Conservation (phyloP, 2,797 vertebrate species). For the Jordanella pulchra region DNA sequence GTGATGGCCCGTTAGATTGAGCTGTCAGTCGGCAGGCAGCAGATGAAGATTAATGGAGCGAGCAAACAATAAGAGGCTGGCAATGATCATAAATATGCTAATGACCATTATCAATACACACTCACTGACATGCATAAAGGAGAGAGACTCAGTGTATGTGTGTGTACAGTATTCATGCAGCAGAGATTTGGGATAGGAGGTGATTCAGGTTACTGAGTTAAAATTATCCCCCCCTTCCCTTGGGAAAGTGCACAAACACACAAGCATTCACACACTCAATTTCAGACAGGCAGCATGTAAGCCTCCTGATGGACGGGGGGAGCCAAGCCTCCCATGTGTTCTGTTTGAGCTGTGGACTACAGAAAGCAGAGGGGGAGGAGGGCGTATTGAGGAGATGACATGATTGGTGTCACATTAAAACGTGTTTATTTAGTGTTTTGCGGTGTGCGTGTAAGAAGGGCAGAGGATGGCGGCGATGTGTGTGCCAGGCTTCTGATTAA, state of each 20-base stretch:
- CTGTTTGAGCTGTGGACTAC: slow-evolving; percentile 58
- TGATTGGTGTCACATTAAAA: slow-evolving; percentile 76
- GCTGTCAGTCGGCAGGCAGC: slow-evolving; percentile 95
- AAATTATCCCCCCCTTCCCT: slow-evolving; percentile 61
- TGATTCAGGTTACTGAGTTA: slow-evolving; percentile 77
- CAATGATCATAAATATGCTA: slow-evolving; percentile 99
- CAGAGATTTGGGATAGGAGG: slow-evolving; percentile 80
- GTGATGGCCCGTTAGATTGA: slow-evolving; percentile 98
- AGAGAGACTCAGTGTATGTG: slow-evolving; percentile 32
- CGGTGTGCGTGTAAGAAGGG: slow-evolving; percentile 55
- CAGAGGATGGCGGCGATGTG: slow-evolving; percentile 56
- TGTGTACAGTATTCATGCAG: slow-evolving; percentile 59
- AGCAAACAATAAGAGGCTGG: slow-evolving; percentile 96
- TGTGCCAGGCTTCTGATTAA: slow-evolving; percentile 82
- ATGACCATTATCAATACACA: slow-evolving; percentile 91
- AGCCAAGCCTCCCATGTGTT: slow-evolving; percentile 61
- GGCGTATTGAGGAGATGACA: slow-evolving; percentile 68
- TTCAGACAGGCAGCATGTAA: slow-evolving; percentile 43
- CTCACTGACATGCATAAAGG: slow-evolving; percentile 53
- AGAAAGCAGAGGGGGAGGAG: slow-evolving; percentile 47
- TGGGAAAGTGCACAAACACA: slow-evolving; percentile 44
- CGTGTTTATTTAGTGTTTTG: slow-evolving; percentile 73
- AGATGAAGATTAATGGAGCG: slow-evolving; percentile 99
- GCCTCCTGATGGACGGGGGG: slow-evolving; percentile 64
- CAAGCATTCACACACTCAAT: slow-evolving; percentile 23